Base-by-base conservation (phyloP, 2,797 vertebrate genomes). In the Tinamus major region DNA sequence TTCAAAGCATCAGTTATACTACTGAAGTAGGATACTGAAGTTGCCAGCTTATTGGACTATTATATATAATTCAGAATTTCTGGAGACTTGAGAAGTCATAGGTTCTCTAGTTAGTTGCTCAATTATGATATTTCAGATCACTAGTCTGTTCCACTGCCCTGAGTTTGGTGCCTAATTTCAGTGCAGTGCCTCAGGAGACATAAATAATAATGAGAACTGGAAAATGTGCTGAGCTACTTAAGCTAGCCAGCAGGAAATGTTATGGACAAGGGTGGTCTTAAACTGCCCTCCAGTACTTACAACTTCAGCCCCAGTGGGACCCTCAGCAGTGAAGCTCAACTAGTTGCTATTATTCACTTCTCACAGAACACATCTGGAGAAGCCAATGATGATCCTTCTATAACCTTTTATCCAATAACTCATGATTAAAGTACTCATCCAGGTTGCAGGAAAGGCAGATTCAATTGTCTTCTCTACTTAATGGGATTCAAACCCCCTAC, bases 391-490 rank as follows among this genome's bases (percentile, higher is more conserved):
- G 85, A 82, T 89, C 44, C 48, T 89, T 77, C 35, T 27, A 37
- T 84, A 64, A 85, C 75, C 89, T 92, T 92, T 92, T 62, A 93
- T 91, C 69, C 81, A 75, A 71, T 89, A 89, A 92, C 39, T 92
- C 64, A 71, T 56, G 41, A 89, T 92, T 91, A 87, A 89, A 92
- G 81, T 85, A 68, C 87, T 95, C 65, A 64, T 62, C 11, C 49
- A 91, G 53, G 58, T 27, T 78, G 44, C 79, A 87, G 61, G 31
- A 82, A 94, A 85, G 13, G 10, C 56, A 92, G 81, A 87, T 92
- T 92, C 79, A 93, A 87, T 83, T 89, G 85, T 79, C 79, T 95
- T 27, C n/a, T 82, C 72, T 70, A 14, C 44, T 90, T 93, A 93
- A 95, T 78, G 84, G 76, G 35, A 91, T 95, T 93, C 93, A 93